Evolutionary conservation across 2,113 vertebrate species (phyloP).

Genomic region (Rhadina sibilatrix): DNA sequence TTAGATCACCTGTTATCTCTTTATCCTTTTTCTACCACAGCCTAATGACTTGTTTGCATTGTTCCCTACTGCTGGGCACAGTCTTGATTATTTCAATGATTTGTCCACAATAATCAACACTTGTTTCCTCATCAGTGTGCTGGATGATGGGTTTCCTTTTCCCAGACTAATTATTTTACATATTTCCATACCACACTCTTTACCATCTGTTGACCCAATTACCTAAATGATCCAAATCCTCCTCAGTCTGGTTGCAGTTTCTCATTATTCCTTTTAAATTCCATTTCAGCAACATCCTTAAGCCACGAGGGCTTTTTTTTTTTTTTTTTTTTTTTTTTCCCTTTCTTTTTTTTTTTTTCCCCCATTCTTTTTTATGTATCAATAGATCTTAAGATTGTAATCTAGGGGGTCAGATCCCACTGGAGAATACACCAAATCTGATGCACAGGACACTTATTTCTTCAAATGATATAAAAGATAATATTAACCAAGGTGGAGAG

Average conservation of each 20-base stretch:
- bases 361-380: not conserved
- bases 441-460: not conserved
- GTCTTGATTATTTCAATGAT: not conserved
- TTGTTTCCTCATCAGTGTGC: not conserved
- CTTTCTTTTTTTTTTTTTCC: not conserved
- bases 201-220: slow-evolving; percentile 35
- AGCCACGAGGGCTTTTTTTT: not conserved
- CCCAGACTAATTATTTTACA: slow-evolving; percentile 47
- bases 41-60: slow-evolving; percentile 32
- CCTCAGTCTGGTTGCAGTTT: not conserved
- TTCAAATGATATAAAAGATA: not conserved
- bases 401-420: not conserved
- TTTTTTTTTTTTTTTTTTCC: not conserved
- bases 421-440: not conserved
- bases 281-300: not conserved
- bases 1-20: not conserved
- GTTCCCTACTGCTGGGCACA: not conserved
- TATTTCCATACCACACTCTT: slow-evolving; percentile 13
- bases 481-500: not conserved
- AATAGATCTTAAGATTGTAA: not conserved
- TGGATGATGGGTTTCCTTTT: not conserved
- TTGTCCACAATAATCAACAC: not conserved
- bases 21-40: not conserved
- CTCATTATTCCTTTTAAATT: not conserved
- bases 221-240: slow-evolving; percentile 27